These are phyloP conservation scores for Proctacanthus coquilletti DNA, from an alignment of 1,140 invertebrate genomes.

Conservation along the genomic window DNA sequence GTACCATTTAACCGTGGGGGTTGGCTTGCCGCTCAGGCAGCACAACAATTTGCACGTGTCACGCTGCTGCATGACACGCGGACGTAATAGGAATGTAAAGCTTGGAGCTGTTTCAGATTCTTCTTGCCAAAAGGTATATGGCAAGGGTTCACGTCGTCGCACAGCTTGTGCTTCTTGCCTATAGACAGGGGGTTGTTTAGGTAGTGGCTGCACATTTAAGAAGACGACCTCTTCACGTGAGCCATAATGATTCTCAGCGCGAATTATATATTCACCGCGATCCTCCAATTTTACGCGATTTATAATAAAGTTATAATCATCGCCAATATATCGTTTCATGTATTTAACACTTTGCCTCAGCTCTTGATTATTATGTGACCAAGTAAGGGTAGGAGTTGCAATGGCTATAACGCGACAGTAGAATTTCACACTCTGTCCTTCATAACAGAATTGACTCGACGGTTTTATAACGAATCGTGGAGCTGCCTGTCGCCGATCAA, in stretches of 20 bases:
- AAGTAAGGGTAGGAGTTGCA: conserved; percentile 85
- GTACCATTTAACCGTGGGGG: conserved; percentile 82
- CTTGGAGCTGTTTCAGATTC: conserved; percentile 76
- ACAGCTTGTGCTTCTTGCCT: conserved; percentile 52
- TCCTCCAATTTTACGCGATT: conserved; percentile 90
- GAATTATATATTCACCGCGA: conserved; percentile 91
- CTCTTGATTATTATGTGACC: conserved; percentile 87
- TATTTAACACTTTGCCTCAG: conserved; percentile 96
- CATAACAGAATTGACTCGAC: conserved; percentile 85
- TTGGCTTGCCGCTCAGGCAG: conserved; percentile 85
- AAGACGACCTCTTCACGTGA: conserved; percentile 91
- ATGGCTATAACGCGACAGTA: conserved; percentile 91
- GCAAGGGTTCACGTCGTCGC: conserved; percentile 63
- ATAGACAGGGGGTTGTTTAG: conserved; percentile 64
- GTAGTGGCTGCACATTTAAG: conserved; percentile 89
- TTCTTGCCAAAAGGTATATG: conserved; percentile 64
- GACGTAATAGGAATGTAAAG: conserved; percentile 94
- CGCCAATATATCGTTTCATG: conserved; percentile 94
- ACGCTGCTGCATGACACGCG: conserved; percentile 91
- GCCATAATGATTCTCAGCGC: conserved; percentile 96
- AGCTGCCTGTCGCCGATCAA: conserved; percentile 92
- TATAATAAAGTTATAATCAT: conserved; percentile 95
- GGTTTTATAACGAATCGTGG: conserved; percentile 96
- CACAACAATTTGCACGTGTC: conserved; percentile 94
- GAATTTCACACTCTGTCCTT: conserved; percentile 94